Base-by-base conservation (phyloP, 2,888 invertebrate species). In the Agelastica alni region DNA sequence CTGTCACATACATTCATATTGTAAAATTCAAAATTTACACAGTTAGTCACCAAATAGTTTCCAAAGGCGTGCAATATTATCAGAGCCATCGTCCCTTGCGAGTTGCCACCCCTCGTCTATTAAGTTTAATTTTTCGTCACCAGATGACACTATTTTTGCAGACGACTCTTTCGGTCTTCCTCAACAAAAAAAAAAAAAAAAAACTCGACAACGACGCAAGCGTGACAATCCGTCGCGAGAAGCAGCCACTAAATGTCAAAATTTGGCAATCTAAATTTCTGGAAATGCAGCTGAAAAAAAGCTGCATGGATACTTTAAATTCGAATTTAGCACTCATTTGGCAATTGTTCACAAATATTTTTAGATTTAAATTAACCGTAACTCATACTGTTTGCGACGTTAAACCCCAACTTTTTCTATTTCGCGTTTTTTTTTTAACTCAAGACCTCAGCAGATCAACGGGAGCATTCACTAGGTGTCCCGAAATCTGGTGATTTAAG, bases 161-260 rank as follows among this genome's bases (percentile, higher is more conserved):
- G n/a, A n/a, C n/a, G n/a, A 73, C 75, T 74, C 63, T 70, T 47
- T 74, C 68, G 71, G 76, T 77, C 77, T 77, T 77, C 77, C 77
- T 76, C 54, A 70, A 69, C 58, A 43, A 59, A n/a, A n/a, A n/a
- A n/a, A n/a, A n/a, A n/a, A n/a, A n/a, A n/a, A n/a, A n/a, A n/a
- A 64, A 62, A 64, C 77, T 76, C 77, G 77, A 75, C 77, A 77
- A 76, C 77, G 73, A 73, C 70, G 53, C 60, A 42, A 51, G 62
- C 58, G 65, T 69, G 71, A 72, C 70, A 67, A 68, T 69, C n/a
- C 65, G 70, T 67, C 69, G 68, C 65, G 14, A 52, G 26, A 34
- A 39, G 20, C 13, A 22, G 71, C 74, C 74, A 75, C 74, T 72
- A 67, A 65, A 63, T 71, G 67, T 69, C 64, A 70, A 65, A 56